These are phyloP conservation scores for Netelia virgata DNA, from an alignment of 2,888 invertebrate species.

Conservation along the genomic window DNA sequence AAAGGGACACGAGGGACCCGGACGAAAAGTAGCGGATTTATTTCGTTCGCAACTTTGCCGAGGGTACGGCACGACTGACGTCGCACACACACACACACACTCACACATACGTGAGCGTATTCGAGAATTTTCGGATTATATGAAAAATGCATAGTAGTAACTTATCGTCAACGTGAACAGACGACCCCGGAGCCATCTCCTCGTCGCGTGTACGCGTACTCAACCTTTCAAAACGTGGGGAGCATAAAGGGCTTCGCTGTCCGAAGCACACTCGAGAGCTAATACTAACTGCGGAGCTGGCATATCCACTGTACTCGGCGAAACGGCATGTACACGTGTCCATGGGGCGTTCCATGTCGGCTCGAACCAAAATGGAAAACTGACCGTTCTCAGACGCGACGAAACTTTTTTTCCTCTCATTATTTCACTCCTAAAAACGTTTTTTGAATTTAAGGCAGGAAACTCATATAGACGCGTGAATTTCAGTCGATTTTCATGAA, in stretches of 20 bases:
- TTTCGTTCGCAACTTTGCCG: constrained; percentile 34
- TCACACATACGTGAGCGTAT: constrained; percentile 1
- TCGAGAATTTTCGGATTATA: constrained; percentile 44
- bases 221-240: constrained; percentile 49
- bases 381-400: too few relatives aligned
- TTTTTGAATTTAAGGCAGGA: too few relatives aligned
- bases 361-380: not conserved
- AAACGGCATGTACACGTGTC: constrained; percentile 26
- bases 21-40: constrained; percentile 22
- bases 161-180: constrained; percentile 43
- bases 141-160: constrained; percentile 53
- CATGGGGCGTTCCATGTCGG: not conserved
- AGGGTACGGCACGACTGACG: not conserved
- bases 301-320: not conserved
- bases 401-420: too few relatives aligned
- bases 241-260: constrained; percentile 65
- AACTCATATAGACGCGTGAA: too few relatives aligned
- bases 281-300: constrained; percentile 41
- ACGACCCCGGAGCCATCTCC: constrained; percentile 27
- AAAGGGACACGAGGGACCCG: not conserved
- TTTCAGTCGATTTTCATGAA: too few relatives aligned
- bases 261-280: constrained; percentile 59
- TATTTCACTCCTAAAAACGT: too few relatives aligned
- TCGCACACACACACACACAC: not conserved
- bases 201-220: constrained; percentile 29